Base-by-base conservation (phyloP, 2,888 invertebrate genomes). In the Asteroscopus sphinx region DNA sequence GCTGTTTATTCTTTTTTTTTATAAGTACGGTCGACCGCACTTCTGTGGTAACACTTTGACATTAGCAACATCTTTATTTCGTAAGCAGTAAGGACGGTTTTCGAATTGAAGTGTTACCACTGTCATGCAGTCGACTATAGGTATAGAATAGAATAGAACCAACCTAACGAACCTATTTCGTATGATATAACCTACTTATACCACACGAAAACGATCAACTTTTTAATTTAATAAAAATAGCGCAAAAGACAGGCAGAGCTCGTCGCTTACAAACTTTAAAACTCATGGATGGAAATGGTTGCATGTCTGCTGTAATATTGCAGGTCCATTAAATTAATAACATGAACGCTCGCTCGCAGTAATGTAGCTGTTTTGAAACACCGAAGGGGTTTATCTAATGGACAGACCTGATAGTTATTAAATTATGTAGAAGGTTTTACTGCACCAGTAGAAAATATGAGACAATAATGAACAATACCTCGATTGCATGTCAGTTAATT, bases 311-410 rank as follows among this genome's bases (percentile, higher is more conserved):
- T 36, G 37, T 30, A 42, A 48, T 63, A 52, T 41, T 48, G 47
- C 39, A 64, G 44, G 28, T 53, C 52, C 48, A 70, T 65, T 70
- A 64, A 36, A 49, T 65, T 54, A 59, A 59, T 71, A 65, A 51
- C 42, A 51, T 25, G 54, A 65, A 42, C 52, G 37, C 15, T 40
- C 40, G 44, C 37, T 55, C 6, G 11, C 13, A 12, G 35, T 40
- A 41, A 47, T 66, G 37, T 42, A 51, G 70, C 39, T 63, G 51
- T 69, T 68, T 36, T 56, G 36, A 15, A 55, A 51, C 40, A 47
- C 32, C 13, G 13, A 13, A 42, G 49, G 35, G 46, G 16, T 36
- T 55, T 69, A 47, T 47, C 21, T 51, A 46, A 63, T 47, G 35
- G 9, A 47, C 32, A 33, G 37, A 35, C 35, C 30, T 46, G 53